Evolutionary conservation across 2,113 vertebrate species (phyloP).

Genomic region (Beaufortia kweichowensis): DNA sequence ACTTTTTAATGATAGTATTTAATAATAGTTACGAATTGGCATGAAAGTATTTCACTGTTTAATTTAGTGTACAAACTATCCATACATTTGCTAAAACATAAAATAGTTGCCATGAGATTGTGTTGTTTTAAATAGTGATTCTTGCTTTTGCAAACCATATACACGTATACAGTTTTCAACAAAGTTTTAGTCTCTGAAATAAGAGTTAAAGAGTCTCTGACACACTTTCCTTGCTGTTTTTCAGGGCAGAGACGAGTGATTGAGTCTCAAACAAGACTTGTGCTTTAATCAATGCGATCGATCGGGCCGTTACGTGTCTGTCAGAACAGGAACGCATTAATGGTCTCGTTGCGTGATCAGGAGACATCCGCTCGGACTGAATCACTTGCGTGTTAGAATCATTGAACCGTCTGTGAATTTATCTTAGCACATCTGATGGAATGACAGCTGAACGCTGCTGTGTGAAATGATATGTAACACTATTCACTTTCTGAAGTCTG

Average conservation of each 20-base stretch:
- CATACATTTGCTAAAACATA: too few species aligned
- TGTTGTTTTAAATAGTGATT: too few species aligned
- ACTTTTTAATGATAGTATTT: too few species aligned
- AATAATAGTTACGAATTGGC: too few species aligned
- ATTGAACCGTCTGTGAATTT: not conserved
- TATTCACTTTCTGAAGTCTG: too few species aligned
- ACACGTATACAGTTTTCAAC: not conserved
- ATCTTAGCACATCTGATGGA: not conserved
- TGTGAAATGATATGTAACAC: not conserved
- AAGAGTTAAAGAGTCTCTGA: not conserved
- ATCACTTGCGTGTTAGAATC: not conserved
- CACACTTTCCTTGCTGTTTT: not conserved
- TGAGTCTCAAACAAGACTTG: slow-evolving; percentile 12
- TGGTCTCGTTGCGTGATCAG: not conserved
- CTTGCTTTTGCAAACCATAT: too few species aligned
- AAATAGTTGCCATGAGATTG: too few species aligned
- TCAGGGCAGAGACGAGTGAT: not conserved
- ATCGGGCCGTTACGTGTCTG: not conserved
- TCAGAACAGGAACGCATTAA: not conserved
- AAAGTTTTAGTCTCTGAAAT: not conserved
- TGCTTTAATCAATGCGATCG: not conserved
- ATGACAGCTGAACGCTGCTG: slow-evolving; percentile 7
- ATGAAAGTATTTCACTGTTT: too few species aligned
- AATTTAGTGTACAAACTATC: too few species aligned
- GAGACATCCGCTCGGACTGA: not conserved